Evolutionary conservation across 2,888 invertebrate genomes (phyloP), one percentile per base, ranked within the genome.

Genomic region (Epirrita christyi): DNA sequence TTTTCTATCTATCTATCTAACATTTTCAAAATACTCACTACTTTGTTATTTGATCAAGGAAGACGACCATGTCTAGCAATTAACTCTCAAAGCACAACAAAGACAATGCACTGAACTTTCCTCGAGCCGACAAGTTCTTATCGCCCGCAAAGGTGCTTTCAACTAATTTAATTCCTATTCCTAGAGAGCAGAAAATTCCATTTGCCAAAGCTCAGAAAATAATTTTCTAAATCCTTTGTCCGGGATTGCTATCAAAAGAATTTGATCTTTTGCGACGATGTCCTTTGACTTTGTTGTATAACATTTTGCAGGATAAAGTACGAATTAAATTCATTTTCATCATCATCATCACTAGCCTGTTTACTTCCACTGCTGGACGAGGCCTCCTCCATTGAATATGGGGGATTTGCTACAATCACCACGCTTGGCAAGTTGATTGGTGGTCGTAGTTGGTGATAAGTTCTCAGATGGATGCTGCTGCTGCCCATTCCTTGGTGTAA

Each of bases 231-330:
- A 57, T 58, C 69, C 69, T 75, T 76, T 76, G 75, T 72, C 67
- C 51, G 51, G 61, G 65, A 68, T 70, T 68, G 71, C 70, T 76
- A 73, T 78, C 78, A 72, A 72, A 75, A 79, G 73, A 75, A 73
- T 76, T 74, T 76, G 72, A 76, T 78, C 77, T 70, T 72, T 72
- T 70, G 68, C 66, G 56, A 69, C 52, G 70, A 69, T 70, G 64
- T 64, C 53, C 66, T 68, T 69, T 71, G 65, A 56, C 68, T 66
- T 61, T 50, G 52, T 61, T 50, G 45, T 53, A 6, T 43, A 34
- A 37, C 10, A 43, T 58, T 59, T 65, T 59, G 55, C 62, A 47
- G 51, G 59, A 55, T 57, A 57, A 51, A 1, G 28, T 28, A 32
- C 1, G 11, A 32, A 29, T 41, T 7, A 28, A 40, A 9, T 14